Conservation (phyloP, 2,888 invertebrate species). For the Drosophila borealis region DNA sequence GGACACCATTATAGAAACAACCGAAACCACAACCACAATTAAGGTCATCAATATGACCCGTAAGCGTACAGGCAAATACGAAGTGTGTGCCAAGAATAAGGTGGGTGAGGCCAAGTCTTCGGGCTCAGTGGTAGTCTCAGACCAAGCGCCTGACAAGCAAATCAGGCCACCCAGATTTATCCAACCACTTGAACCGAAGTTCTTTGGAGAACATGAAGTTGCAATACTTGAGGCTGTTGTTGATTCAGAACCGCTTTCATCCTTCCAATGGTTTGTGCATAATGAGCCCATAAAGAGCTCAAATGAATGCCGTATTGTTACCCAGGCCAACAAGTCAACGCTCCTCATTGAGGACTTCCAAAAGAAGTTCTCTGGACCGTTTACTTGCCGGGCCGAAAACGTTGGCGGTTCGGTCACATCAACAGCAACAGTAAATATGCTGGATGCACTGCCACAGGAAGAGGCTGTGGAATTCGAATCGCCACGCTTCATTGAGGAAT, state of each 20-base stretch:
- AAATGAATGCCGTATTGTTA: constrained; percentile 89
- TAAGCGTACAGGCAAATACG: constrained; percentile 94
- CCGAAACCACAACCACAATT: constrained; percentile 88
- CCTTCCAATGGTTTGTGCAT: constrained; percentile 95
- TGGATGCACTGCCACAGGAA: constrained; percentile 86
- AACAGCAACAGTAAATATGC: constrained; percentile 89
- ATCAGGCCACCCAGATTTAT: constrained; percentile 91
- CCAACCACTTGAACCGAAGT: constrained; percentile 89
- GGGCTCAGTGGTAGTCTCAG: constrained; percentile 91
- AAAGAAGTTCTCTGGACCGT: constrained; percentile 89
- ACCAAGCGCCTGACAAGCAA: constrained; percentile 87
- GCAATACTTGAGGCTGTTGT: constrained; percentile 92
- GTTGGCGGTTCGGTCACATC: constrained; percentile 95
- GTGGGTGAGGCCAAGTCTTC: constrained; percentile 92
- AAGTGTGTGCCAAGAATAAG: constrained; percentile 92
- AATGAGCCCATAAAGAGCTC: constrained; percentile 90
- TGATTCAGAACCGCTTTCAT: constrained; percentile 91
- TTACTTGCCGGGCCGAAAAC: constrained; percentile 95
- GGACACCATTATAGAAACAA: constrained; percentile 87
- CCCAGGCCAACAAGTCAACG: constrained; percentile 91
- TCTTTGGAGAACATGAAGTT: constrained; percentile 90
- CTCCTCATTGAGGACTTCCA: constrained; percentile 90
- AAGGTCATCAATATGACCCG: constrained; percentile 89
- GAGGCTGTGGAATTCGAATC: constrained; percentile 88
- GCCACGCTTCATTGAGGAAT: constrained; percentile 91